Percentiles rank a stretch among this genome's conserved stretches.
Conservation (phyloP, 2,888 invertebrate species). For the Tipula vernalis region DNA sequence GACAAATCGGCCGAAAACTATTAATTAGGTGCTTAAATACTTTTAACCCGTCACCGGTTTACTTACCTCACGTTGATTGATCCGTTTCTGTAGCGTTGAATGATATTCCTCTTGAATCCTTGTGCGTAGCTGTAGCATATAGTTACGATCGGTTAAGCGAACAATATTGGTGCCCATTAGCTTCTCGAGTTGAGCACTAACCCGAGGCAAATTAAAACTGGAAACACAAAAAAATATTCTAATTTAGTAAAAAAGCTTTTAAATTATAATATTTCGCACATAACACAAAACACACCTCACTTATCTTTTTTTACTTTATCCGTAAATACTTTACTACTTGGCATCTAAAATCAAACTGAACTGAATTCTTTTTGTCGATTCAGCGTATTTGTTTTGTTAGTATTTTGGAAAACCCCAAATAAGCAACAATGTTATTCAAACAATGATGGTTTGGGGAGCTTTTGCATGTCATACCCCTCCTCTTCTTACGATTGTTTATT, state of each 20-base stretch:
- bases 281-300: background rate
- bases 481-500: background rate
- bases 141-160: constrained; percentile 47
- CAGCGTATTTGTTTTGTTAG: background rate
- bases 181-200: constrained; percentile 32
- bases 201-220: constrained; percentile 35
- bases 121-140: constrained; percentile 46
- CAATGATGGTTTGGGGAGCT: background rate
- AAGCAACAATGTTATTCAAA: background rate
- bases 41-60: background rate
- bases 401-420: background rate
- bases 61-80: constrained; percentile 43
- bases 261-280: no score
- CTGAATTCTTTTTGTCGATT: background rate
- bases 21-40: background rate
- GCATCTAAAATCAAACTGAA: background rate
- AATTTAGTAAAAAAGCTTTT: background rate
- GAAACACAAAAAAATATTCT: background rate
- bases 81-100: constrained; percentile 41
- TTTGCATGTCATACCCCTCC: background rate
- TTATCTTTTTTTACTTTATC: background rate
- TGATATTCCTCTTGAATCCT: constrained; percentile 47
- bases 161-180: constrained; percentile 43
- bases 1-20: no score
- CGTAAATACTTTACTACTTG: background rate